A percentile compares a stretch with the other conserved stretches of the same genome.
These are phyloP conservation scores for Bufo gargarizans DNA, from an alignment of 2,113 vertebrate species.

Conservation along the genomic window DNA sequence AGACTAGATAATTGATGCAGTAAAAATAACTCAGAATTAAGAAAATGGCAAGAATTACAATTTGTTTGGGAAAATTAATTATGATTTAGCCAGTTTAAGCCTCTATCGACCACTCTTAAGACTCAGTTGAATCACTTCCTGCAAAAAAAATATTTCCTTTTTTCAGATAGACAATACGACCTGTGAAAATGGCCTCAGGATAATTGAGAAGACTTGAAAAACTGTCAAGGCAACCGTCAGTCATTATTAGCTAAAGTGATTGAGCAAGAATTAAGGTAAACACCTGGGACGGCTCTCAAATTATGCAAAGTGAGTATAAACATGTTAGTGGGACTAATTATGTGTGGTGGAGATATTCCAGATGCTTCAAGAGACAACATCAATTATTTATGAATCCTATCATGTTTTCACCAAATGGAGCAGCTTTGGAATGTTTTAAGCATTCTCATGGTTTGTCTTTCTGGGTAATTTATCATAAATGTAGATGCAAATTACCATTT, in stretches of 20 bases:
- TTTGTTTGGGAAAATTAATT: background rate
- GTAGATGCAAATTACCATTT: background rate
- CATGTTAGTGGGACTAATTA: constrained; percentile 46
- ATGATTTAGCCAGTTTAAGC: background rate
- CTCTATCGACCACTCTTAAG: background rate
- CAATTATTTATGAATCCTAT: constrained; percentile 34
- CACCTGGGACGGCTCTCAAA: constrained; percentile 28
- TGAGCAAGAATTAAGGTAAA: constrained; percentile 34
- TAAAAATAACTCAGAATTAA: background rate
- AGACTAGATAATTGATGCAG: too few species aligned
- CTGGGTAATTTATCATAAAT: background rate
- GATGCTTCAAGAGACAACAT: constrained; percentile 34
- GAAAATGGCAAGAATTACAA: background rate
- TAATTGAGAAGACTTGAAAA: constrained; percentile 38
- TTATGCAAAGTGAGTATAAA: background rate
- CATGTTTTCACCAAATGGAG: constrained; percentile 16
- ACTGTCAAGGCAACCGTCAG: constrained; percentile 53
- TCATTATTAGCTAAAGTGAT: constrained; percentile 37
- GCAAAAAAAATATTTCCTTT: background rate
- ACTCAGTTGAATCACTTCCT: background rate
- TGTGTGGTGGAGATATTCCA: constrained; percentile 23
- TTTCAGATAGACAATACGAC: background rate
- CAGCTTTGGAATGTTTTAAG: background rate
- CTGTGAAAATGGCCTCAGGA: constrained; percentile 1
- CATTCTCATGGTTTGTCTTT: background rate